Percentiles rank a stretch among this genome's conserved stretches.
These are phyloP conservation scores for Phylloscopus trochiloides DNA, from an alignment of 2,113 vertebrate genomes.

Conservation along the genomic window DNA sequence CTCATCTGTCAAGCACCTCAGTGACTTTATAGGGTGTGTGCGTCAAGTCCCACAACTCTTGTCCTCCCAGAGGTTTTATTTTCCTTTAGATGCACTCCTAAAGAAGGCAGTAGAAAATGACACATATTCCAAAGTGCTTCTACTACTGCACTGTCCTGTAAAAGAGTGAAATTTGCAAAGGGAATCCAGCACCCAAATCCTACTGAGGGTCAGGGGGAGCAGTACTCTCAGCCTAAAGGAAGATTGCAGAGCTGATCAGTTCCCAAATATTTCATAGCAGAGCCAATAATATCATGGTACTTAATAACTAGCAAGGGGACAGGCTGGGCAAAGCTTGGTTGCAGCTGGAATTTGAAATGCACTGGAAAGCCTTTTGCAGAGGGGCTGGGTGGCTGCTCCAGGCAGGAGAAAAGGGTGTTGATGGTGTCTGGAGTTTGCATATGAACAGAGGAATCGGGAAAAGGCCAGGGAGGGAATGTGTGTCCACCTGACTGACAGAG, in stretches of 20 bases:
- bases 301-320: background rate
- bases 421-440: background rate
- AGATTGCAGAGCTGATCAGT: background rate
- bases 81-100: background rate
- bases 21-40: background rate
- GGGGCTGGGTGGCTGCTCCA: background rate
- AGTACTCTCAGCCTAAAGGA: background rate
- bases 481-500: background rate
- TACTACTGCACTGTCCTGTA: background rate
- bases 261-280: background rate
- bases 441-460: fast-evolving
- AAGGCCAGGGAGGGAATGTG: background rate
- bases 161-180: background rate
- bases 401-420: background rate
- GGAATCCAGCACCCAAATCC: background rate
- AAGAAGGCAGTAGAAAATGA: background rate
- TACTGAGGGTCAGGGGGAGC: background rate
- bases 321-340: background rate
- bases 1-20: background rate
- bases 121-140: background rate
- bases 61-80: background rate
- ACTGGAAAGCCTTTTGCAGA: background rate
- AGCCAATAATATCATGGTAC: background rate
- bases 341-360: background rate
- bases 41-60: background rate